Conservation (phyloP, 2,797 vertebrate species). For the Scleropages formosus region DNA sequence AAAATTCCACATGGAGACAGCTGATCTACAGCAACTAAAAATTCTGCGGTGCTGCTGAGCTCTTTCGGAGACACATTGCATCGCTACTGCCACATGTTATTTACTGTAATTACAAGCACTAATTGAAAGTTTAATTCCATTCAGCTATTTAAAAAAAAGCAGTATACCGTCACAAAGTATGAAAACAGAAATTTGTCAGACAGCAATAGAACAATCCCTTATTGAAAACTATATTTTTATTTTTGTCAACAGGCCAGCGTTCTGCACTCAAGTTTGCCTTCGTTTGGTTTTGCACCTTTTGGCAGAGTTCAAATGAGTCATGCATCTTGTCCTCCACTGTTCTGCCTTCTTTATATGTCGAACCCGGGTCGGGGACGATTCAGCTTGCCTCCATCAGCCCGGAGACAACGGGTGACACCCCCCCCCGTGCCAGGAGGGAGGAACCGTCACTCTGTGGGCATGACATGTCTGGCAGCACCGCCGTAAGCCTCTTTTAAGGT, state of each 20-base stretch:
- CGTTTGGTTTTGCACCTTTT: not conserved
- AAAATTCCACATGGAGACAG: not conserved
- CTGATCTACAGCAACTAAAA: constrained; percentile 13
- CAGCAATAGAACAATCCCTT: too few species aligned
- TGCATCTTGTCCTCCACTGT: not conserved
- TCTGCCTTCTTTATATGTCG: not conserved
- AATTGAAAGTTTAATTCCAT: too few species aligned
- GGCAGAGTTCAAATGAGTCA: not conserved
- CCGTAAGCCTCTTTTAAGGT: constrained; percentile 56
- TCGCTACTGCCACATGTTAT: constrained; percentile 9
- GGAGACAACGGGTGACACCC: not conserved
- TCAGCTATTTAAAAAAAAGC: too few species aligned
- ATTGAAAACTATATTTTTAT: too few species aligned
- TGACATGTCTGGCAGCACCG: constrained; percentile 56
- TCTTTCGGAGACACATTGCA: constrained; percentile 29
- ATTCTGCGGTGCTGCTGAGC: constrained; percentile 16
- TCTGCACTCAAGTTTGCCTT: too few species aligned
- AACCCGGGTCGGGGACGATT: not conserved
- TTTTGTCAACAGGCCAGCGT: too few species aligned
- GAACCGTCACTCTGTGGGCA: constrained; percentile 52
- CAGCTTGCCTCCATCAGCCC: not conserved
- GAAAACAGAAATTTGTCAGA: too few species aligned
- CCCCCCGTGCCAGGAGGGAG: constrained; percentile 32
- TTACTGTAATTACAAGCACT: constrained; percentile 15
- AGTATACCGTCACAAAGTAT: too few species aligned